Evolutionary conservation across 2,797 vertebrate species (phyloP).

Genomic region (Bryconaethiops microstoma): DNA sequence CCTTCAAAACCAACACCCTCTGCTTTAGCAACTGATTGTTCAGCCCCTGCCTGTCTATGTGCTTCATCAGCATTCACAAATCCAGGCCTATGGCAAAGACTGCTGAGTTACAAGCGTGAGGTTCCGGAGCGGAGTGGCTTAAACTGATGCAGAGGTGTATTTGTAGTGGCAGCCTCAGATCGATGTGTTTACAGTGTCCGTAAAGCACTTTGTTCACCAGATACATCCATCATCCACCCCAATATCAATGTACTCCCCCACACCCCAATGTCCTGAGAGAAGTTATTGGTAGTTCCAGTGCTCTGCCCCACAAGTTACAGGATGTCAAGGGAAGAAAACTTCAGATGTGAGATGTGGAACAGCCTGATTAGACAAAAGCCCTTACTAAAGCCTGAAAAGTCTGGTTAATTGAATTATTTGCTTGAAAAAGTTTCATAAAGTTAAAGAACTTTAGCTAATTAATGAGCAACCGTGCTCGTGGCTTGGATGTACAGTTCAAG

Average conservation of each 20-base stretch:
- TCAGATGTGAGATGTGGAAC: neutral
- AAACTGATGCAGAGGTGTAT: conserved; percentile 28
- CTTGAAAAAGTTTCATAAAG: neutral
- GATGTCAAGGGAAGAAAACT: neutral
- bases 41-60: neutral
- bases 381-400: neutral
- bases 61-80: neutral
- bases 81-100: neutral
- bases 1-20: neutral
- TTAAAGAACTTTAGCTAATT: neutral
- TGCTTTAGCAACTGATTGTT: neutral
- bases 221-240: conserved; percentile 10
- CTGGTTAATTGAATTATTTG: neutral
- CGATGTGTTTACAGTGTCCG: conserved; percentile 38
- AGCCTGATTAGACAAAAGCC: too few relatives aligned
- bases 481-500: neutral
- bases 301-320: neutral
- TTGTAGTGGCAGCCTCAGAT: conserved; percentile 15
- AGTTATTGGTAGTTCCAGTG: neutral
- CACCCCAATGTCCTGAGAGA: neutral
- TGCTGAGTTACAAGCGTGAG: conserved; percentile 5
- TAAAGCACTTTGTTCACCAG: neutral
- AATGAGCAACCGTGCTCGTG: neutral
- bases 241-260: neutral
- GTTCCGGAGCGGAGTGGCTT: neutral